Conservation (phyloP, 2,113 vertebrate species). For the Thryonomys swinderianus region DNA sequence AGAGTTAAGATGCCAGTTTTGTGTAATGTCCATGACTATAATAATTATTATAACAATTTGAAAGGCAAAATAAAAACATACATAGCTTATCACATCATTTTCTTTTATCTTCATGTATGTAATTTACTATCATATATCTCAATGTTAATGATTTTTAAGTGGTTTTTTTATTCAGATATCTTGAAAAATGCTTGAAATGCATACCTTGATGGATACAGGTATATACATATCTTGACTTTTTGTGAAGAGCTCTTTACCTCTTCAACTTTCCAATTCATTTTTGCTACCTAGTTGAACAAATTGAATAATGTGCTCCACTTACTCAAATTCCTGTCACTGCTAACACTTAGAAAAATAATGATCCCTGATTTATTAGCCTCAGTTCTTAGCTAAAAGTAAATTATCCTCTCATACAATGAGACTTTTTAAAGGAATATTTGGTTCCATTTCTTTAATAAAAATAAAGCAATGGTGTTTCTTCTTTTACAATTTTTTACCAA, state of each 20-base stretch:
- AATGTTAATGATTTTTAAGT: background rate
- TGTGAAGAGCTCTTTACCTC: constrained; percentile 68
- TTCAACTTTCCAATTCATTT: constrained; percentile 62
- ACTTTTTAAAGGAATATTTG: constrained; percentile 48
- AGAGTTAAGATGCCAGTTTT: background rate
- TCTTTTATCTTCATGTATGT: background rate
- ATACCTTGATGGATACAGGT: constrained; percentile 56
- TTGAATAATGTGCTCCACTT: constrained; percentile 67
- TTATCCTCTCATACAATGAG: constrained; percentile 54
- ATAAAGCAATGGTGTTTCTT: background rate
- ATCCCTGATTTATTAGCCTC: constrained; percentile 59
- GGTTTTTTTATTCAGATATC: constrained; percentile 36
- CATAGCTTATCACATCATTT: background rate
- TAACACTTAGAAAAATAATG: constrained; percentile 56
- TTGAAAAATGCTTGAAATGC: constrained; percentile 54
- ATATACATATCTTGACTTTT: constrained; percentile 73
- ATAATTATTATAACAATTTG: background rate
- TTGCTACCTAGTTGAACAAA: constrained; percentile 64
- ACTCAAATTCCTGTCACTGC: constrained; percentile 55
- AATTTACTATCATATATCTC: background rate
- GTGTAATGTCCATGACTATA: background rate
- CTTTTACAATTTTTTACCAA: background rate
- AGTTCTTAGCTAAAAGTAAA: constrained; percentile 67
- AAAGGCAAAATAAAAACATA: background rate
- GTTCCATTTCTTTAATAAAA: constrained; percentile 17